A percentile compares a stretch with the other conserved stretches of the same genome.
Evolutionary conservation across 2,888 invertebrate genomes (phyloP).

Genomic region (Lacanobia wlatinum): DNA sequence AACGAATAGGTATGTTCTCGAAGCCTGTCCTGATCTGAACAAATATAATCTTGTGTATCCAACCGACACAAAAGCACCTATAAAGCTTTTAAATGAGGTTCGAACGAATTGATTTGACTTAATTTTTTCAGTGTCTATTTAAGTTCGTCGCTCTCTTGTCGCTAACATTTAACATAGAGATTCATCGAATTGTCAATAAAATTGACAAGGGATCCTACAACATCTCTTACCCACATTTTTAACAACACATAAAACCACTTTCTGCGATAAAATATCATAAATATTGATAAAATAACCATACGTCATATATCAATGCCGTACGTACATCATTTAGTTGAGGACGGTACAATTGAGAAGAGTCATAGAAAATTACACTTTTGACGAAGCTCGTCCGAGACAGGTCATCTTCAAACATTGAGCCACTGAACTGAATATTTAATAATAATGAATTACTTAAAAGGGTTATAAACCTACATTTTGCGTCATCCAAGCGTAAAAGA

Average conservation of each 20-base stretch:
- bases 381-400: constrained; percentile 2
- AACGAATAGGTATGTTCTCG: background rate
- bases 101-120: background rate
- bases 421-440: constrained; percentile 38
- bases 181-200: constrained; percentile 20
- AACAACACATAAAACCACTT: background rate
- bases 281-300: background rate
- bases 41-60: background rate
- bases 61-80: background rate
- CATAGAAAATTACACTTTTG: constrained; percentile 1
- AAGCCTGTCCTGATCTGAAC: background rate
- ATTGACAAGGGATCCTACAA: constrained; percentile 28
- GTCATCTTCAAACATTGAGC: constrained; percentile 21
- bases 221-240: background rate
- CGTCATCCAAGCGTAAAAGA: background rate
- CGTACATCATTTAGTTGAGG: constrained; percentile 6
- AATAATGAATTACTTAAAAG: constrained; percentile 23
- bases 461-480: constrained; percentile 7
- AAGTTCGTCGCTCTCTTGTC: background rate
- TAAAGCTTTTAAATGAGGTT: constrained; percentile 7
- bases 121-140: constrained; percentile 2
- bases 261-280: constrained; percentile 1
- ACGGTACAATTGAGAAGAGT: constrained; percentile 5
- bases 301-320: no score
- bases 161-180: background rate